Evolutionary conservation across 2,888 invertebrate species (phyloP), one percentile per base, ranked within the genome.

Genomic region (Calameuta pallipes): DNA sequence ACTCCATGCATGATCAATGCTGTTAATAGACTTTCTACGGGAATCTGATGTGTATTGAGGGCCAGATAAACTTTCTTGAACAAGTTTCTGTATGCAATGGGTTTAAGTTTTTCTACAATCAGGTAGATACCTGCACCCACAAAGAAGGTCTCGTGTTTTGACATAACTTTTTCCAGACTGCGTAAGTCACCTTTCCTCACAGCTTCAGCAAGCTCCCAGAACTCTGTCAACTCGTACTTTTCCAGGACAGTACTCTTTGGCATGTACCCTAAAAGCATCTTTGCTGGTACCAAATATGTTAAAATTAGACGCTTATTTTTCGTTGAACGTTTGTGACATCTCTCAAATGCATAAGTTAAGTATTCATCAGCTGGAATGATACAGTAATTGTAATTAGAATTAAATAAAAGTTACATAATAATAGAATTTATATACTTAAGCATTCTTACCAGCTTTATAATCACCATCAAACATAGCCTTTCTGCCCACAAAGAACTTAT

Each of bases 381-480:
- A 82, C 75, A 78, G 77, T 75, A 76, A 76, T 78, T 77, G 34
- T 31, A 68, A 35, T 71, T 56, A 56, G 2, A 2, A 56, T 23
- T 31, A 34, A 31, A 33, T 31, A 73, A 35, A 76, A 33, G 71
- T 13, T 3, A 33, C 11, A 33, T 4, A 77, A 68, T 23, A 74
- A 11, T 13, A 12, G 13, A 76, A 15, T 36, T n/a, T n/a, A 76
- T 68, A 4, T 73, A 56, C 41, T 41, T 56, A 6, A 71, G 15
- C n/a, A 37, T 71, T 4, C 75, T 86, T 89, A 94, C 95, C 95
- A 84, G 95, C 94, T 91, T 96, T 96, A 89, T 98, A 98, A 90
- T 99, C 98, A 78, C 98, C 98, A 92, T 99, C 99, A 91, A 99
- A 99, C 98, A 99, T 99, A 3, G 98, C 97, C 91, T 99, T 99